Base-by-base conservation (phyloP, 2,797 vertebrate genomes). In the Chlorospingus semifuscus region DNA sequence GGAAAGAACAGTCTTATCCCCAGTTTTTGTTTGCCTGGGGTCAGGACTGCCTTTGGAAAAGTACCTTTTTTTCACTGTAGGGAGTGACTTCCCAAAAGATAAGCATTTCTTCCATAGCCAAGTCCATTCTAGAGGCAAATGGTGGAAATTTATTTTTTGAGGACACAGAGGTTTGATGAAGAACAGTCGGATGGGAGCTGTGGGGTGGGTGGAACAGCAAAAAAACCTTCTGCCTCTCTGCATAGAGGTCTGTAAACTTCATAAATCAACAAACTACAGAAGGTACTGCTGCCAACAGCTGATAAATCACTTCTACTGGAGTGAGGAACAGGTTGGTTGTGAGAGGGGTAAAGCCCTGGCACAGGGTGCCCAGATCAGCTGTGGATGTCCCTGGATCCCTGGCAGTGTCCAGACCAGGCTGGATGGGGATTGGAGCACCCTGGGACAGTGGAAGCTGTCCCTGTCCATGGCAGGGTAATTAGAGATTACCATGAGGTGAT, bases 391-490 rank as follows among this genome's bases (percentile, higher is more conserved):
- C 42, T 42, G 41, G 41, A 50, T 27, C n/a, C 29, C 36, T 80
- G n/a, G 17, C 1, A 80, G 24, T 16, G n/a, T 26, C 30, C 49
- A 12, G n/a, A 12, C 29, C 68, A 68, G 37, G 8, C 0, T 68
- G 49, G 53, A 39, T 0, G 0, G 21, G 10, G 7, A 8, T 37
- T 24, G 18, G 61, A 34, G n/a, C 12, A 34, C 0, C 17, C 23
- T 20, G 32, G 20, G 5, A 6, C 1, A 23, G 23, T 27, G 15
- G 21, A 13, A 56, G 4, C 2, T 34, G 18, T 41, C 53, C 39
- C 29, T 39, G n/a, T 6, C 11, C 39, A 26, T 34, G 9, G 20
- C 20, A 61, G 24, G 9, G 9, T 10, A n/a, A 55, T 22, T 9
- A n/a, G 32, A 55, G 32, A 55, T 55, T 55, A 15, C 52, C 52